Evolutionary conservation across 35 echinoderm and acorn worm genomes (phyloP).

Genomic region (Apostichopus californicus): DNA sequence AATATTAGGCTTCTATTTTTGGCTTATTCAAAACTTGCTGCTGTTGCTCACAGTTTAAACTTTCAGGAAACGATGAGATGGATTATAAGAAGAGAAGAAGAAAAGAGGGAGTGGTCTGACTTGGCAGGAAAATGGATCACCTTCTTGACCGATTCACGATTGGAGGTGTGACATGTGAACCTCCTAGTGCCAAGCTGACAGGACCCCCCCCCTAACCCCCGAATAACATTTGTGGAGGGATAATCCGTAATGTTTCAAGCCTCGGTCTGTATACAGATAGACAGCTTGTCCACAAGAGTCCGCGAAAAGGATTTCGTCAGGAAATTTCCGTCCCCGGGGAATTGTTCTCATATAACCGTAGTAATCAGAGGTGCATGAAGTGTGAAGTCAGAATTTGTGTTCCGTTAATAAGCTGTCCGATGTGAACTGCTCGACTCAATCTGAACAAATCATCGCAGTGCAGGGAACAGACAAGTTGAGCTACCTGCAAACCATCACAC

Average conservation of each 20-base stretch:
- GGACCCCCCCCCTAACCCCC: background rate
- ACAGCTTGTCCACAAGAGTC: slow-evolving; percentile 32
- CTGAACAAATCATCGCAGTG: slow-evolving; percentile 48
- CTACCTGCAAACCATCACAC: slow-evolving; percentile 37
- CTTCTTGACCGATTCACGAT: background rate
- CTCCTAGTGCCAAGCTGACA: slow-evolving; percentile 5
- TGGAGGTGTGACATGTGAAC: slow-evolving; percentile 8
- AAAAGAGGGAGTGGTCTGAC: background rate
- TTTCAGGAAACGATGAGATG: no score
- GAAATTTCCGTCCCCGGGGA: background rate
- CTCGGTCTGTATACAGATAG: background rate
- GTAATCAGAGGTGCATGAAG: slow-evolving; percentile 54
- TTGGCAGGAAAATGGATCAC: slow-evolving; percentile 16
- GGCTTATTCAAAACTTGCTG: no score
- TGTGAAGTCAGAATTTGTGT: slow-evolving; percentile 55
- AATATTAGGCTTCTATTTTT: no score
- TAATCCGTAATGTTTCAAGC: background rate
- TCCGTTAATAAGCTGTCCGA: slow-evolving; percentile 52
- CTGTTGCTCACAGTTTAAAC: no score
- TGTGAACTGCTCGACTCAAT: slow-evolving; percentile 22
- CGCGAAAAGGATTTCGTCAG: slow-evolving; percentile 10
- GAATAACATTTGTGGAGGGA: slow-evolving; percentile 5
- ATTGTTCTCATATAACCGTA: slow-evolving; percentile 41
- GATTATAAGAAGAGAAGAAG: no score
- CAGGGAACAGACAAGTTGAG: slow-evolving; percentile 10